Base-by-base conservation (phyloP, 1,140 invertebrate species). In the Ceratina japonica region DNA sequence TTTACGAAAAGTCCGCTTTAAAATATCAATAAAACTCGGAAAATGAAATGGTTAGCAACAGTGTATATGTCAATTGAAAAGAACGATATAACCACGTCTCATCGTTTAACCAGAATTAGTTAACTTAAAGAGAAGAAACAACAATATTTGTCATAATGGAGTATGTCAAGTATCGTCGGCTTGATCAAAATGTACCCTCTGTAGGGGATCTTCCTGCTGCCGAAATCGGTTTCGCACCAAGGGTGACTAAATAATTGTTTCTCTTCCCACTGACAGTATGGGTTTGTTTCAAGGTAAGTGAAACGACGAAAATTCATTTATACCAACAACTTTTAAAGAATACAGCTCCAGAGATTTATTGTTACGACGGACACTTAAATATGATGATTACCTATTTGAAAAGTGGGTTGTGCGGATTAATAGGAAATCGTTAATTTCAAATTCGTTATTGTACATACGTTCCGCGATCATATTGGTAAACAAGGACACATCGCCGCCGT, bases 101-200 rank as follows among this genome's bases (percentile, higher is more conserved):
- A 10, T 44, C 37, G 37, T 44, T 44, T 44, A 44, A 44, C 5
- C 10, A 44, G 51, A 15, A 15, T 37, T 20, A 15, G 3, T 74
- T 37, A 24, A 52, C 18, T 0, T 7, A 16, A n/a, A 15, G 20
- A 31, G 66, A 37, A 37, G 31, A 18, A 20, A 72, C 20, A 73
- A 66, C 52, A 66, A 72, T 37, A 59, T 74, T 79, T 62, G 71
- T n/a, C n/a, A n/a, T n/a, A 59, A 51, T 18, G 63, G 83, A 86
- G 85, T 86, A 81, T 75, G 75, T 86, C 84, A 86, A 86, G 84
- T 56, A 78, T 72, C 81, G 81, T 52, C 81, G 54, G 84, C 81
- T 83, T 83, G 84, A 81, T 86, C 80, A 81, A 75, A 86, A 76
- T 82, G 84, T 65, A 59, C 83, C 72, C 68, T 70, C 49, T 52